Evolutionary conservation across 2,797 vertebrate species (phyloP).

Genomic region (Echiichthys vipera): DNA sequence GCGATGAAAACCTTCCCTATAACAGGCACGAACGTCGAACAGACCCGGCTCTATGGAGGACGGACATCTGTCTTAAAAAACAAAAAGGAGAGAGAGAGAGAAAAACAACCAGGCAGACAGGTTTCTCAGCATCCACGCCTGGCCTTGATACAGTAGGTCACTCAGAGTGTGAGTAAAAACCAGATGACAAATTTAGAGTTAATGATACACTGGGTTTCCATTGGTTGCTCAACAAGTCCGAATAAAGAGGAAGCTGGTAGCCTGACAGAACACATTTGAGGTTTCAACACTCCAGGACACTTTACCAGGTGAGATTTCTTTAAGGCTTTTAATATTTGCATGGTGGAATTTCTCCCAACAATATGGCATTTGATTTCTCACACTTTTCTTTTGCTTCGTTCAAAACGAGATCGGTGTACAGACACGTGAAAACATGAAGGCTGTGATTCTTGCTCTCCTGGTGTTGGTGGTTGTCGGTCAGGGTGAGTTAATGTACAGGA

Average conservation of each 20-base stretch:
- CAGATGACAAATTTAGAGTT: background rate
- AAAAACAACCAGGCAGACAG: too few relatives aligned
- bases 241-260: background rate
- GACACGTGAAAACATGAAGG: conserved; percentile 49
- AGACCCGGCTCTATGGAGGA: too few relatives aligned
- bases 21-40: too few relatives aligned
- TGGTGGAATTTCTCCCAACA: rapidly evolving
- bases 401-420: background rate
- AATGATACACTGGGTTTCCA: background rate
- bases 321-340: rapidly evolving
- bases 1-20: too few relatives aligned
- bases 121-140: background rate
- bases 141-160: background rate
- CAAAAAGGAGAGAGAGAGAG: too few relatives aligned
- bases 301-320: background rate
- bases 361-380: background rate
- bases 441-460: conserved; percentile 39
- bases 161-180: background rate
- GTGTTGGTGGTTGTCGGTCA: conserved; percentile 44
- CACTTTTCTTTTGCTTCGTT: background rate
- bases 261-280: background rate
- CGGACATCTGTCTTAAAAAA: too few relatives aligned
- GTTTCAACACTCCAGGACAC: background rate
- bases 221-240: background rate
- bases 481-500: conserved; percentile 36